Base-by-base conservation (phyloP, 2,797 vertebrate genomes). In the Falco columbarius region DNA sequence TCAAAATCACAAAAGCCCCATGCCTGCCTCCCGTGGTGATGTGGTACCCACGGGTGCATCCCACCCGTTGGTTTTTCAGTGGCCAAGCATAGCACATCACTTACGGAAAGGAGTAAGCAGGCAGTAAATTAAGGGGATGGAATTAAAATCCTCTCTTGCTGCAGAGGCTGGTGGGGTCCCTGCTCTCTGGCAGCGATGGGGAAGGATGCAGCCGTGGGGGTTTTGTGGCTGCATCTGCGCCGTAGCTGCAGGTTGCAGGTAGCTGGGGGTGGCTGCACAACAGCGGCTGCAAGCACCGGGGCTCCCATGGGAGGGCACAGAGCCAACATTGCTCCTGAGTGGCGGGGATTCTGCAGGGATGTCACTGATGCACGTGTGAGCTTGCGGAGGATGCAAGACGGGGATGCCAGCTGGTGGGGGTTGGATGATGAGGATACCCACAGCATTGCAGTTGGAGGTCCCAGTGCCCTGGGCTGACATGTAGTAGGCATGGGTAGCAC, bases 1-100 rank as follows among this genome's bases (percentile, higher is more conserved):
- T 3, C 15, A 22, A 51, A 87, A 89, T 24, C n/a, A 13, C 2
- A 0, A 0, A 9, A 9, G 21, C 10, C 51, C 32, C 3, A 0
- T 10, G 36, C 24, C 58, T 6, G 0, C 44, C 40, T 55, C 19
- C 63, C 2, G 0, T 2, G 49, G 52, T 13, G 58, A 38, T 59
- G 54, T 6, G 7, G 23, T 1, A 19, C 56, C 74, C 80, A 7
- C 1, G 1, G 19, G 12, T 23, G 18, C 58, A 10, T 22, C 79
- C 85, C 62, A 36, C 47, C 3, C 3, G 10, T 4, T 18, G 58
- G 40, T 14, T 68, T 58, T 42, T 30, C 55, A n/a, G 77, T 22
- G 36, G 65, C 68, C 62, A 38, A 81, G 68, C 68, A 91, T 51
- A 86, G 85, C 63, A 44, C 34, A 36, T 80, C 32, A 8, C 22